These are phyloP conservation scores for Mionectes macconnelli DNA, from an alignment of 2,113 vertebrate species.

Conservation along the genomic window DNA sequence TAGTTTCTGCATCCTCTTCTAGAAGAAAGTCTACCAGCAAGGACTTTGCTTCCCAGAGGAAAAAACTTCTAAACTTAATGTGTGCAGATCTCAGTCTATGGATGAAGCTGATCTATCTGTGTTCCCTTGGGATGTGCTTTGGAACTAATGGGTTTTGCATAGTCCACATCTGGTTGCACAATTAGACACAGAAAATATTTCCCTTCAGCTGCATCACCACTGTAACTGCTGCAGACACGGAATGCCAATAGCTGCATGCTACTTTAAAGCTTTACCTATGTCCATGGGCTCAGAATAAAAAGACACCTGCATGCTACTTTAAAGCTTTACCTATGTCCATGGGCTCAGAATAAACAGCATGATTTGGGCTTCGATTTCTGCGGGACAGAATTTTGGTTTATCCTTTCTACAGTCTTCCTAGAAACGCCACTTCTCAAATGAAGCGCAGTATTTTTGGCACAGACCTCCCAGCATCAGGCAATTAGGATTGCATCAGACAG, in stretches of 20 bases:
- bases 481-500: slow-evolving; percentile 3
- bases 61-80: slow-evolving; percentile 14
- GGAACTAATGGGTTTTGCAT: slow-evolving; percentile 45
- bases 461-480: slow-evolving; percentile 25
- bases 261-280: neutral
- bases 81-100: neutral
- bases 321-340: neutral
- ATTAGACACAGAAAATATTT: slow-evolving; percentile 50
- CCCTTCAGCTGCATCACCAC: neutral
- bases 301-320: neutral
- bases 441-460: neutral
- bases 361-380: neutral
- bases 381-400: neutral
- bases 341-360: neutral
- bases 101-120: slow-evolving; percentile 20
- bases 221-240: neutral
- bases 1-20: slow-evolving; percentile 45
- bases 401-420: neutral
- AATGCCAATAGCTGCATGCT: neutral
- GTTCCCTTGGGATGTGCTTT: slow-evolving; percentile 15
- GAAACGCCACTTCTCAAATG: neutral
- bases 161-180: slow-evolving; percentile 61
- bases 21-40: slow-evolving; percentile 37
- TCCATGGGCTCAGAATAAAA: neutral
- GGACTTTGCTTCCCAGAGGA: slow-evolving; percentile 41